Evolutionary conservation across 2,797 vertebrate species (phyloP), one percentile per base, ranked within the genome.

Genomic region (Mus minutoides): DNA sequence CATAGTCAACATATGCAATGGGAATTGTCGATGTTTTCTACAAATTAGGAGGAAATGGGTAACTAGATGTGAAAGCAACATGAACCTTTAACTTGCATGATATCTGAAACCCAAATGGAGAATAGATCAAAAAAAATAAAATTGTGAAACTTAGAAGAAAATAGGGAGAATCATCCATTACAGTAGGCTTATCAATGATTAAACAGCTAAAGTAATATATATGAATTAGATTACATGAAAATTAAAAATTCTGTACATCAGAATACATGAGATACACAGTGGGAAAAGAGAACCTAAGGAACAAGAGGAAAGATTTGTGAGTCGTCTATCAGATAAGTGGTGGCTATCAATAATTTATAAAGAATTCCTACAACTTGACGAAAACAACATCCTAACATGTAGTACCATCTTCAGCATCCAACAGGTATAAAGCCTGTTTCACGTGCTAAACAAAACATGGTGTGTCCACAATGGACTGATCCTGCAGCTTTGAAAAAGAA

Each of bases 71-170:
- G 40, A 92, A 90, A 83, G 43, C 64, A 22, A 54, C 2, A 16
- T 76, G n/a, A 22, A 40, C 26, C 14, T 29, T 85, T 94, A 60
- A 24, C n/a, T 56, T 75, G 73, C 11, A 83, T 17, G 58, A 43
- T 58, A 73, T 75, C 43, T 1, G 85, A 75, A 60, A 60, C 52
- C 76, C 11, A 94, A 91, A 11, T 71, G 13, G 31, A 90, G 93
- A 31, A 26, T 67, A 6, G 8, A 26, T 92, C 26, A 92, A 89
- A 69, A 69, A 17, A 76, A 13, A 4, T 90, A 92, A 78, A 49
- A 71, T 26, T 64, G 64, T 91, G 71, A 80, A 90, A 60, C 31
- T 60, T 83, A 79, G 16, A 80, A 93, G 77, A 95, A 94, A 87
- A 92, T 5, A 12, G 11, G 29, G 16, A 13, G 40, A 58, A 91